Evolutionary conservation across 2,888 invertebrate genomes (phyloP), one percentile per base, ranked within the genome.

Genomic region (Nudaria mundana): DNA sequence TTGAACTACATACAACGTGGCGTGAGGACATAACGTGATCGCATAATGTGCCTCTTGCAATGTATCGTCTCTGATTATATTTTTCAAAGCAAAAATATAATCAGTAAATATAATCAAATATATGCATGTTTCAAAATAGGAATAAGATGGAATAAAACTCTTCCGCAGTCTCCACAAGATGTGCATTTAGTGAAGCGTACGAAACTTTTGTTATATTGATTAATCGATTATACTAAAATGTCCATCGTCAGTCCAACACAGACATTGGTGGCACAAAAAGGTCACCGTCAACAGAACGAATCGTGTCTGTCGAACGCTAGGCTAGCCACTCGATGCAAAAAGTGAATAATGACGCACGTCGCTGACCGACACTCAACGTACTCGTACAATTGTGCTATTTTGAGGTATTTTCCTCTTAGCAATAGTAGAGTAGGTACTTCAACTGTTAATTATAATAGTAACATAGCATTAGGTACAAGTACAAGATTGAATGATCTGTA

Each of bases 381-480:
- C 20, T 5, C 70, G 71, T 73, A 76, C 80, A 75, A 79, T 71
- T 64, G 71, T 54, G 77, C 81, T 82, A 83, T 82, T 83, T 82
- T 70, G 69, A 81, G 78, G 74, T 68, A 67, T 83, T 82, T 81
- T 84, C 82, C 83, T 83, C 78, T 61, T 79, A 72, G 71, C 66
- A 71, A 77, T 69, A 74, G 69, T 70, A 75, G 67, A 74, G 69
- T 70, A 75, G 67, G 63, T 66, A 70, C 33, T n/a, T n/a, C 37
- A 8, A 16, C 54, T 48, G 54, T 61, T 69, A 74, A 75, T 77
- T 77, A 78, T 75, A 76, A 75, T 66, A 66, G 40, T 23, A 41
- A 38, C 52, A 47, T 52, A 53, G 37, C 50, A 50, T 59, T 56
- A 52, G 46, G 55, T 57, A 58, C 66, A 65, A 65, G 66, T 55